phyloP scores from a whole-genome alignment of 2,888 invertebrate species.

The Macrophya annulata region DNA sequence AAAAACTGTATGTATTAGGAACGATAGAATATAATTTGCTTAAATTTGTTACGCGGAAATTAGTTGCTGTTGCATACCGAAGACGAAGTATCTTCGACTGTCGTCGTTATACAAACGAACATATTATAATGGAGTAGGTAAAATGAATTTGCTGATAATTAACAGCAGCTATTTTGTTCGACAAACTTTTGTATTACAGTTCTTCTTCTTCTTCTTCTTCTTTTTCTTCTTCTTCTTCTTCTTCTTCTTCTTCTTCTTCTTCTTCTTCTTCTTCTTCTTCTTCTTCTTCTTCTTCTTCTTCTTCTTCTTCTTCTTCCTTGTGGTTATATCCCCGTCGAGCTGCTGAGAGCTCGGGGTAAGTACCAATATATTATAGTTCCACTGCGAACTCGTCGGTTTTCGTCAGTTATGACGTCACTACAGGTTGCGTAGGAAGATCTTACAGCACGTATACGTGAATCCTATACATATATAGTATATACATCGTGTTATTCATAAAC shows the following conservation, averaged over 20 bases:
- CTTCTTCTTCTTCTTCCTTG: too few species aligned
- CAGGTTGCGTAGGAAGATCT: conserved; percentile 39
- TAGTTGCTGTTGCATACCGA: background rate
- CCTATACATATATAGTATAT: background rate
- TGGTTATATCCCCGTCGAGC: too few species aligned
- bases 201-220: background rate
- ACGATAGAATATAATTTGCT: background rate
- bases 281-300: too few species aligned
- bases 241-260: too few species aligned
- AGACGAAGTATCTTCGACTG: background rate
- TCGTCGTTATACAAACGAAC: background rate
- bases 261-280: too few species aligned
- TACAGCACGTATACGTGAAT: background rate
- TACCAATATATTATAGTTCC: too few species aligned
- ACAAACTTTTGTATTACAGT: conserved; percentile 22
- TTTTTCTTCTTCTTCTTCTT: too few species aligned
- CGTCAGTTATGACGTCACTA: conserved; percentile 31
- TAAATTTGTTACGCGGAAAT: background rate
- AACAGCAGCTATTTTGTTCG: conserved; percentile 20
- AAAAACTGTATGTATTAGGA: background rate
- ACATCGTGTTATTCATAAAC: conserved; percentile 18
- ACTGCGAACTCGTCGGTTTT: conserved; percentile 31
- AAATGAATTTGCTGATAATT: conserved; percentile 23
- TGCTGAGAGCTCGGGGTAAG: too few species aligned
- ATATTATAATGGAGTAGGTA: conserved; percentile 12